Base-by-base conservation (phyloP, 1,140 invertebrate species). In the Cheumatopsyche charites region DNA sequence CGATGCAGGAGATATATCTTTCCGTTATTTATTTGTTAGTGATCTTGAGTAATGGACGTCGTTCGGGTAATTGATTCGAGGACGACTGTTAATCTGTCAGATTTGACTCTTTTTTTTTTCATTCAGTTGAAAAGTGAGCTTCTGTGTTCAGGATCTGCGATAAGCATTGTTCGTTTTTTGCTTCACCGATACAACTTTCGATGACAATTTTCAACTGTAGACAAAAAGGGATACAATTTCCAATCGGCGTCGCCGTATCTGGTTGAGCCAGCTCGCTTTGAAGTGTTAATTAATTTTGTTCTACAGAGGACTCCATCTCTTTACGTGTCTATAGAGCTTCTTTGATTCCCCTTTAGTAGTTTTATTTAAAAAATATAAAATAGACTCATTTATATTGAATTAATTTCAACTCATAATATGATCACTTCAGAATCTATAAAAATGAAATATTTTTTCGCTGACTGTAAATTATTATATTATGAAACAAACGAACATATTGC, bases 11-110 rank as follows among this genome's bases (percentile, higher is more conserved):
- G 49, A 58, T 58, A 2, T 58, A 25, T 58, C 12, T 58, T 12
- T 58, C 55, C 0, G 9, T 1, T 7, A 9, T n/a, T 58, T 58
- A 25, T 25, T 58, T 26, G 55, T 5, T 58, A 12, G 55, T 58
- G 55, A 58, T 58, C 55, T 23, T 58, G 55, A 58, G 23, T 58
- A 58, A 58, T 58, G 55, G 21, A 11, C 55, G 23, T 13, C 55
- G 23, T 58, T 58, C 23, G 19, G 55, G 25, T 58, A 58, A 58
- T 58, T 58, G 55, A 58, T 58, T 58, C 23, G 11, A 25, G 21
- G 55, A 58, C 55, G 47, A 25, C 55, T 23, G 55, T 58, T 58
- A 58, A 58, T 25, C 55, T 26, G 21, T 58, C 55, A 58, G 55
- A 26, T 58, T 58, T 47, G 43, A 2, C 43, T 15, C 13, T n/a